Evolutionary conservation across 2,113 vertebrate species (phyloP), one percentile per base, ranked within the genome.

Genomic region (Montifringilla adamsi): DNA sequence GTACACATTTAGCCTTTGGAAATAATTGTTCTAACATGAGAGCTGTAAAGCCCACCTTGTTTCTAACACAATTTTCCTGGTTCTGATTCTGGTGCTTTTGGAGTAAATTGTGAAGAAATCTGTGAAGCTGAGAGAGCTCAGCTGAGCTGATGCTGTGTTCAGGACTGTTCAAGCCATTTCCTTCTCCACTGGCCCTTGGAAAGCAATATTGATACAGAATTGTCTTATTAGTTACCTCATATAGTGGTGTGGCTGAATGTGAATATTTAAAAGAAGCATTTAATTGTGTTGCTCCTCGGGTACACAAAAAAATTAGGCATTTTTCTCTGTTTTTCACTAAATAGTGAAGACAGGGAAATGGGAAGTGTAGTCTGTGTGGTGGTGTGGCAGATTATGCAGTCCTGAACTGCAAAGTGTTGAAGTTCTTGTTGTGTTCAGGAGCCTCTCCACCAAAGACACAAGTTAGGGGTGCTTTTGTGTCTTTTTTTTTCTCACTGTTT

Each of bases 1-100:
- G 93, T 84, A 66, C 68, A 56, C 76, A 27, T 95, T 78, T 67
- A 50, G 79, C 70, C 75, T 79, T 87, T 79, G 90, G 83, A 96
- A 96, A 83, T 55, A 87, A 90, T 76, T 50, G 69, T 77, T 19
- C 87, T 11, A 5, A 1, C 18, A 1, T 35, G 41, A 69, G 70
- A 43, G 52, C 39, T 35, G 35, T 43, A 41, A 43, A 82, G 70
- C 68, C 44, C 44, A 14, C 37, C 31, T 78, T 93, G 60, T 72
- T 76, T 15, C 33, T 58, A 35, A 35, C 58, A 58, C 56, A 63
- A 39, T 69, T 62, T 72, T 49, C 41, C 75, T 73, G 30, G 41
- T 28, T 50, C 80, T 95, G 72, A 37, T 31, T 73, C 86, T 70
- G 68, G 37, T 84, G 27, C 67, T 77, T 77, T 17, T 17, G 26